These are phyloP conservation scores for Tychaedon coryphoeus DNA, from an alignment of 2,113 vertebrate genomes.

Conservation along the genomic window DNA sequence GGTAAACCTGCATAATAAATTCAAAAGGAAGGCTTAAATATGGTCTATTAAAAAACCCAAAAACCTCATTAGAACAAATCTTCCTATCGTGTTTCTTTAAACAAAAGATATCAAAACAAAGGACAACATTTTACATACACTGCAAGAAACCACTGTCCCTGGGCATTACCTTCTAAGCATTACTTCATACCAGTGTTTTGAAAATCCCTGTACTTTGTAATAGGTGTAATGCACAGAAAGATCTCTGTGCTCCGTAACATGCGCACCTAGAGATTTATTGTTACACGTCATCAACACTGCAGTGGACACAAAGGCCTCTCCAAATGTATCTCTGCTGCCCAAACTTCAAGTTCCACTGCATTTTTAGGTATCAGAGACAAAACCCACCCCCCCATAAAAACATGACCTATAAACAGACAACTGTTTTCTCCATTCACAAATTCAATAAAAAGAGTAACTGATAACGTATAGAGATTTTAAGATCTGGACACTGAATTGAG, in stretches of 20 bases:
- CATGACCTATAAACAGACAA: neutral
- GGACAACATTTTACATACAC: neutral
- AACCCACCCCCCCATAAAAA: rapidly evolving
- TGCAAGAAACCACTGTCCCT: neutral
- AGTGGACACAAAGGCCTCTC: neutral
- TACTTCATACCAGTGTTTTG: neutral
- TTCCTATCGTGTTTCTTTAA: neutral
- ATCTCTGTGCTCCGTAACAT: neutral
- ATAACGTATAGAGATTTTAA: neutral
- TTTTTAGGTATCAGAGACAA: neutral
- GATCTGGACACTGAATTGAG: neutral
- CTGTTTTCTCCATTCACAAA: neutral
- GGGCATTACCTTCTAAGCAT: neutral
- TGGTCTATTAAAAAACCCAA: neutral
- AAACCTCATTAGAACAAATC: neutral
- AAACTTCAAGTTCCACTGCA: neutral
- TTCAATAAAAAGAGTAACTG: neutral
- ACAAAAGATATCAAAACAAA: neutral
- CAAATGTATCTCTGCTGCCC: neutral
- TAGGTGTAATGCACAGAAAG: neutral
- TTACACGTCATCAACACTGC: rapidly evolving
- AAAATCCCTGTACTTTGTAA: neutral
- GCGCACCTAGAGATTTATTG: neutral
- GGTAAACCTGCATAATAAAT: slow-evolving; percentile 83
- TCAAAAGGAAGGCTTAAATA: neutral